A percentile compares a stretch with the other conserved stretches of the same genome.
Evolutionary conservation across 2,113 vertebrate genomes (phyloP).

Genomic region (Nibea albiflora): DNA sequence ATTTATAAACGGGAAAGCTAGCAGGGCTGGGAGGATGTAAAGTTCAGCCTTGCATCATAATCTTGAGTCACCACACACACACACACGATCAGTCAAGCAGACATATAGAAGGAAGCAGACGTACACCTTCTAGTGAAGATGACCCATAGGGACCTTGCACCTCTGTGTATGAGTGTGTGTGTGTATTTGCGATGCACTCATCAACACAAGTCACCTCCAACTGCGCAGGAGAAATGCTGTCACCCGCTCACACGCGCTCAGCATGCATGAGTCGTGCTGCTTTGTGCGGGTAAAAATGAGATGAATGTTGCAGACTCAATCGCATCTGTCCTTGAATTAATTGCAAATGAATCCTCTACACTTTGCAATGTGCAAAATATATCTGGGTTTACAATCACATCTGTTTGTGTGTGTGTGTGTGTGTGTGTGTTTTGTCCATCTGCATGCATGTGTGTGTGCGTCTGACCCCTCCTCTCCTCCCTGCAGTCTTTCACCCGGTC

Average conservation of each 20-base stretch:
- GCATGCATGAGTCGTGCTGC: neutral
- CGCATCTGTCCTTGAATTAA: conserved; percentile 44
- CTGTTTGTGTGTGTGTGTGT: conserved; percentile 45
- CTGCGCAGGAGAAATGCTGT: conserved; percentile 19
- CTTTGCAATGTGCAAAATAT: conserved; percentile 43
- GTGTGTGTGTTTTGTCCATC: neutral
- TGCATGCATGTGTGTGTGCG: conserved; percentile 13
- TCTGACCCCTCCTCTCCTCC: conserved; percentile 65
- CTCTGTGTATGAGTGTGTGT: conserved; percentile 2
- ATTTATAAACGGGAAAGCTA: conserved; percentile 2
- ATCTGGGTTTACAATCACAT: conserved; percentile 48
- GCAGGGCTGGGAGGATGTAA: conserved; percentile 21
- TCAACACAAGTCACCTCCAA: conserved; percentile 32
- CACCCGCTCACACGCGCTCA: conserved; percentile 8
- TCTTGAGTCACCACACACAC: conserved; percentile 34
- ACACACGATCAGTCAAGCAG: conserved; percentile 13
- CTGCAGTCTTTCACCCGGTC: conserved; percentile 97
- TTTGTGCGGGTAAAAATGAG: neutral
- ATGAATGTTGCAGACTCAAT: neutral
- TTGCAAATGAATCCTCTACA: conserved; percentile 32
- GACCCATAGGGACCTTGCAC: conserved; percentile 47
- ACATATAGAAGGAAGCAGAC: conserved; percentile 12
- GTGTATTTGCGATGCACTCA: conserved; percentile 30
- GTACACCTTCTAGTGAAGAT: conserved; percentile 4
- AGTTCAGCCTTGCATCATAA: conserved; percentile 63